Evolutionary conservation across 2,888 invertebrate species (phyloP), one percentile per base, ranked within the genome.

Genomic region (Exephanes ischioxanthus): DNA sequence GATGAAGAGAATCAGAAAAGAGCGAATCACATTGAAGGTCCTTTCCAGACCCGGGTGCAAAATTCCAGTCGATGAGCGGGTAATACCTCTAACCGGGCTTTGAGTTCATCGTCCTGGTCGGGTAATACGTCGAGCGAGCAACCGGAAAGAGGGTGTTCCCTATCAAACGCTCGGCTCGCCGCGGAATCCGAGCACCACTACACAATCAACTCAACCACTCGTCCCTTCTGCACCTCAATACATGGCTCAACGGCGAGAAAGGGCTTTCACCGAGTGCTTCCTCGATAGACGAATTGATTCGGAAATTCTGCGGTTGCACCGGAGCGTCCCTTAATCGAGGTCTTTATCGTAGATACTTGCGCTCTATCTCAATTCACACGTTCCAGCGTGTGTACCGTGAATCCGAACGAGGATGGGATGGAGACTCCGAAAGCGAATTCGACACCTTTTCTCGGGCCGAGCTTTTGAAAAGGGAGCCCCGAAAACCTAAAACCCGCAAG

Each of bases 151-250:
- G 90, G 91, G 91, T 92, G 90, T 93, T 90, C 87, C 85, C 88
- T 92, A 91, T 92, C 93, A 92, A 93, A 93, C 92, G 90, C 83
- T 89, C 85, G 91, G 92, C 86, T 87, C 84, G 88, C 92, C 91
- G 88, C 91, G 90, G 90, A 88, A 91, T 91, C 89, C 86, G 85
- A 71, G 79, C 70, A 66, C 66, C 72, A 63, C 75, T 61, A 73
- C 45, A 41, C 33, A 76, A 77, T 80, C 73, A 81, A 61, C 78
- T 80, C 82, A 83, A 83, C 83, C 73, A 75, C 84, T 84, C 66
- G 76, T 80, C 78, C 83, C 73, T 63, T 58, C 67, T 53, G 26
- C 51, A 33, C 71, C 71, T 55, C 37, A 67, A 55, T 71, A 85
- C 81, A 78, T 86, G 68, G 84, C 80, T 70, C 81, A 71, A 83